Base-by-base conservation (phyloP, 2,113 vertebrate genomes). In the Chinchilla lanigera region DNA sequence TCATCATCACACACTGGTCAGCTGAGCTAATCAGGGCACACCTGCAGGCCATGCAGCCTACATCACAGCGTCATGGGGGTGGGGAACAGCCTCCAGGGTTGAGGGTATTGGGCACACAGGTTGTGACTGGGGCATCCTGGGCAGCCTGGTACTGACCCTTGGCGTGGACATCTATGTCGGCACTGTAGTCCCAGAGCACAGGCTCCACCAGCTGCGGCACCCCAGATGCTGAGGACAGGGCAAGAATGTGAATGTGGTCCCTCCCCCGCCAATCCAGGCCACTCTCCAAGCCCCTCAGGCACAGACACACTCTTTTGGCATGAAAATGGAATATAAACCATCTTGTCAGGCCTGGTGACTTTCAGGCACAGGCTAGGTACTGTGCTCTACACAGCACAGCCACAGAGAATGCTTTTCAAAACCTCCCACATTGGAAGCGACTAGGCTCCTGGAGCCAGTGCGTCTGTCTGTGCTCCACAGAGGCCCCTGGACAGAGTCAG, bases 111-210 rank as follows among this genome's bases (percentile, higher is more conserved):
- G 38, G 20, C 33, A 50, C 3, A 1, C 6, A 30, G 20, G 41
- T 30, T 77, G 4, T 4, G 24, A 65, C 17, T 20, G 8, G 26
- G 9, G 13, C 19, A 19, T 26, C 61, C 14, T 16, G 0, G 6
- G 22, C 44, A 41, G 1, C 38, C 1, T 4, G 19, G 20, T 92
- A 98, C 98, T 93, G 98, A 99, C 99, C 99, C 95, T 99, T 99
- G 96, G 93, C 87, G 1, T 98, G 97, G 93, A 99, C 98, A 0
- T 99, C 98, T 33, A 99, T 98, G 97, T 99, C 98, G 0, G 99
- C 98, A 41, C 97, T 97, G 38, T 99, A 99, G 98, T 99, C 99
- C 99, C 99, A 99, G 97, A 99, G 98, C 99, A 99, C 99, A 0
- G 98, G 99, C 98, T 99, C 99, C 96, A 99, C 99, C 1, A 99